A percentile compares a stretch with the other conserved stretches of the same genome.
These are phyloP conservation scores for Halictus quadricinctus DNA, from an alignment of 2,888 invertebrate species.

Conservation along the genomic window DNA sequence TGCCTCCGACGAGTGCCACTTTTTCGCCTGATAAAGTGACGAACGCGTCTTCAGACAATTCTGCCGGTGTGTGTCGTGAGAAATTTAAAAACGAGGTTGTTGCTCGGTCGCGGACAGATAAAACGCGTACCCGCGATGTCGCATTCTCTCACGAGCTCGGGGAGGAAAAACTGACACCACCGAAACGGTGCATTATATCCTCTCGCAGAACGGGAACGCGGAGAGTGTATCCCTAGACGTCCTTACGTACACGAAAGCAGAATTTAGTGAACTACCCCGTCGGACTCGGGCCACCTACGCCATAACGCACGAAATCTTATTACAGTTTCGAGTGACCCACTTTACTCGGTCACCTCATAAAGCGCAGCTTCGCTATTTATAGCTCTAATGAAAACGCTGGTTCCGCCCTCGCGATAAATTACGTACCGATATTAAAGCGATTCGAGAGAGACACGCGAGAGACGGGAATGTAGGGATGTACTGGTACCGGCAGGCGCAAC, in stretches of 20 bases:
- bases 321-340: constrained; percentile 41
- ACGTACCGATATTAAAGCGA: constrained; percentile 43
- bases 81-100: neutral
- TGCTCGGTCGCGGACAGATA: too few species aligned
- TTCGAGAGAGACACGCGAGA: neutral
- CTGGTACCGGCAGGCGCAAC: constrained; percentile 33
- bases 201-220: neutral
- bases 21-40: neutral
- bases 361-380: constrained; percentile 47
- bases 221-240: neutral
- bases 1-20: neutral
- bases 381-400: constrained; percentile 48
- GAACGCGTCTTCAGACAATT: neutral
- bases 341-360: constrained; percentile 38
- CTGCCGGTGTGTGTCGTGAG: neutral
- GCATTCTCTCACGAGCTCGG: constrained; percentile 2
- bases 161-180: constrained; percentile 5
- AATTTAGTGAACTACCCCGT: constrained; percentile 28
- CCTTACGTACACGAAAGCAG: constrained; percentile 7
- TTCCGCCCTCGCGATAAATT: constrained; percentile 39
- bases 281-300: constrained; percentile 14
- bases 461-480: neutral
- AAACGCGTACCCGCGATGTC: neutral
- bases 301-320: constrained; percentile 43
- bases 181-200: neutral